These are phyloP conservation scores for Pardalotus punctatus DNA, from an alignment of 2,113 vertebrate species.

Conservation along the genomic window DNA sequence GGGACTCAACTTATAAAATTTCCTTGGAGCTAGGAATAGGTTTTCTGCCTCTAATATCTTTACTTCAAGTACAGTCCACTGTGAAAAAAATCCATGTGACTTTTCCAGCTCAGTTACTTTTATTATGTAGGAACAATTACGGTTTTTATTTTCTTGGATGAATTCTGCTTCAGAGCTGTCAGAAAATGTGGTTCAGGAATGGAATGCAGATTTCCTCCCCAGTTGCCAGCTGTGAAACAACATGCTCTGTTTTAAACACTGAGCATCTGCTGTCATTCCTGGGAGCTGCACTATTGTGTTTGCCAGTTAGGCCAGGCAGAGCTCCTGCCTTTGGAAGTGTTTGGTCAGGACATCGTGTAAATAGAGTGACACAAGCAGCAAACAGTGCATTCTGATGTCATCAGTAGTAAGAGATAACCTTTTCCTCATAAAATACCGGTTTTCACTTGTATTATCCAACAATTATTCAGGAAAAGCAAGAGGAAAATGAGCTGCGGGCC, in stretches of 20 bases:
- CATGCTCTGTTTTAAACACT: background rate
- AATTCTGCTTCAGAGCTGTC: background rate
- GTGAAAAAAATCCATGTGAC: background rate
- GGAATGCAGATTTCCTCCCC: background rate
- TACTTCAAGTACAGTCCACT: background rate
- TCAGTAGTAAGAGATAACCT: background rate
- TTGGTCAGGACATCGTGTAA: background rate
- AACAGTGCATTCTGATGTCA: background rate
- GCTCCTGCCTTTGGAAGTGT: background rate
- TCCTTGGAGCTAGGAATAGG: background rate
- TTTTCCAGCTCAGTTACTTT: background rate
- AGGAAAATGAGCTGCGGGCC: slow-evolving; percentile 92
- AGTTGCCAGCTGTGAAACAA: background rate
- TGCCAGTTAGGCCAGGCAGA: background rate
- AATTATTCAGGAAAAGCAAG: slow-evolving; percentile 90
- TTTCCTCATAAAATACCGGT: background rate
- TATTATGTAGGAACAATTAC: background rate
- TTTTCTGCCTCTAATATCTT: background rate
- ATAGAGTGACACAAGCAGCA: background rate
- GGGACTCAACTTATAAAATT: background rate
- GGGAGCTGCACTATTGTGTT: background rate
- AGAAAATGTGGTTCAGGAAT: slow-evolving; percentile 3
- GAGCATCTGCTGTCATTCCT: background rate
- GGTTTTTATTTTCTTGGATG: background rate
- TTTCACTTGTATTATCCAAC: background rate